Base-by-base conservation (phyloP, 2,797 vertebrate species). In the Schizopygopsis pylzovi region DNA sequence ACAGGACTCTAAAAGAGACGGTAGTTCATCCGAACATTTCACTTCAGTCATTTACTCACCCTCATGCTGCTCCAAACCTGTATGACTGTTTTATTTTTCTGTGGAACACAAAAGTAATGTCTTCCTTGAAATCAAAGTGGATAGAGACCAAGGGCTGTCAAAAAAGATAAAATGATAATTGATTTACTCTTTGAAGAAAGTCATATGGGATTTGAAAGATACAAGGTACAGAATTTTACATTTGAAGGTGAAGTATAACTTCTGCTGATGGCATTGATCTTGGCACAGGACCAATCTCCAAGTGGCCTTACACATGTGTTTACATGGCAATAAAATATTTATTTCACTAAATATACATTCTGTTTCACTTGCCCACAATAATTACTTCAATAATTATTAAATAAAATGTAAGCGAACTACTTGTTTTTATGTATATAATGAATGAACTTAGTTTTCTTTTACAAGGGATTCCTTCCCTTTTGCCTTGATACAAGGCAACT, bases 261-360 rank as follows among this genome's bases (percentile, higher is more conserved):
- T 83, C 4, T 4, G 28, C 52, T 81, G n/a, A 22, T 59, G 71
- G 47, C 39, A 11, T 71, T 33, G 52, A 9, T 16, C 59, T 12
- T 33, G 13, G n/a, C 61, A 87, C 82, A 81, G 80, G 85, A 87
- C 68, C 72, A 87, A 28, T 47, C 54, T 49, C 81, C 52, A 67
- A 82, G 88, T 84, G 87, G 75, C 89, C 88, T 90, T 90, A 81
- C 1, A n/a, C n/a, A 52, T 86, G 45, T 86, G 85, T 88, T 88
- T 86, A 88, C 75, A 77, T 11, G 25, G 61, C 11, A 25, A 11
- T 61, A 75, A 80, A 65, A 5, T 33, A 79, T 65, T 79, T 33
- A 45, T 88, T 84, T 86, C 22, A 59, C 47, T 70, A 59, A 82
- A 41, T 59, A 80, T 16, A 8, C 43, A 39, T 39, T 41, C 39